Percentiles rank a stretch among this genome's conserved stretches.
Evolutionary conservation across 2,797 vertebrate genomes (phyloP).

Genomic region (Anguilla marmorata): DNA sequence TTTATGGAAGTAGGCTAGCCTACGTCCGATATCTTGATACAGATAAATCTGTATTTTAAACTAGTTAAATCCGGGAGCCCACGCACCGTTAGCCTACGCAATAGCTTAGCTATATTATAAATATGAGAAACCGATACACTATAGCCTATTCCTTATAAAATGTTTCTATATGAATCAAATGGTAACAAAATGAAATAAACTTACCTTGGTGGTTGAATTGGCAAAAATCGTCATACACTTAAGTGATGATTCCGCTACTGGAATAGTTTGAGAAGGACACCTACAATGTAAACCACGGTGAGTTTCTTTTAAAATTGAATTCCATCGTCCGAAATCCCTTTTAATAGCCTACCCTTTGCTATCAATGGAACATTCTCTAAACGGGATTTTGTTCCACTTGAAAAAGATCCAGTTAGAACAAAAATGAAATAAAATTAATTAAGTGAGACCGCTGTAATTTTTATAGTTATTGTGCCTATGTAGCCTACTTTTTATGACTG

Average conservation of each 20-base stretch:
- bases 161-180: background rate
- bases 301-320: slow-evolving; percentile 48
- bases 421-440: slow-evolving; percentile 49
- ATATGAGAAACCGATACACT: background rate
- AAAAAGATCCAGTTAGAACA: slow-evolving; percentile 45
- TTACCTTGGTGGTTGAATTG: slow-evolving; percentile 49
- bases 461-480: slow-evolving; percentile 34
- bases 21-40: background rate
- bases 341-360: slow-evolving; percentile 47
- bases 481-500: slow-evolving; percentile 38
- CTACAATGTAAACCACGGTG: slow-evolving; percentile 14
- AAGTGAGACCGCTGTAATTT: slow-evolving; percentile 26
- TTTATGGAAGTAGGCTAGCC: background rate
- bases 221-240: slow-evolving; percentile 22
- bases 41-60: background rate
- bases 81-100: background rate
- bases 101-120: background rate
- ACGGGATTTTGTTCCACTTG: slow-evolving; percentile 38
- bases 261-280: slow-evolving; percentile 19
- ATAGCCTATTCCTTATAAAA: background rate
- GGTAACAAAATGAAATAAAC: slow-evolving; percentile 22
- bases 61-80: background rate
- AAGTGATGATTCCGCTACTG: slow-evolving; percentile 30
- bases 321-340: slow-evolving; percentile 55
- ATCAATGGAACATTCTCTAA: slow-evolving; percentile 38